Percentiles rank a stretch among this genome's conserved stretches.
phyloP scores from a whole-genome alignment of 1,140 invertebrate species.

The Campoletis sonorensis region DNA sequence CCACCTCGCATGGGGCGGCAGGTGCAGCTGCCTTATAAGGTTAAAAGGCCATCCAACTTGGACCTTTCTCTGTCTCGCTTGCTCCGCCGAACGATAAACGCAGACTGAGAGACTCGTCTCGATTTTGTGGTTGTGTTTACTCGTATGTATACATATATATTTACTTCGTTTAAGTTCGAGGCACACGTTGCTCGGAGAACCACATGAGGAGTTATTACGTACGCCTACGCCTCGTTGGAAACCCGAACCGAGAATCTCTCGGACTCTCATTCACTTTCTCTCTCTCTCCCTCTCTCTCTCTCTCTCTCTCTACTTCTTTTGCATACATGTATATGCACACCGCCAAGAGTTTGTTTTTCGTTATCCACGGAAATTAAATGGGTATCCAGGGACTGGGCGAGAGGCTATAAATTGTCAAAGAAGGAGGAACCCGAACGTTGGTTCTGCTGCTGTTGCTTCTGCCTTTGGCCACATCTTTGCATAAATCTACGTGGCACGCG shows the following conservation, averaged over 20 bases:
- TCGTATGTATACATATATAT: background rate
- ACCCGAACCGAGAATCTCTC: slow-evolving; percentile 39
- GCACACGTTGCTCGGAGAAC: slow-evolving; percentile 22
- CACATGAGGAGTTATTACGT: slow-evolving; percentile 49
- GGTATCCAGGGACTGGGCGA: slow-evolving; percentile 45
- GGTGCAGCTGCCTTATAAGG: slow-evolving; percentile 67
- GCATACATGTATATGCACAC: background rate
- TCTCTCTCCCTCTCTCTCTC: background rate
- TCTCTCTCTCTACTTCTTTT: background rate
- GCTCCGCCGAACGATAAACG: slow-evolving; percentile 39
- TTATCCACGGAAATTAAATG: slow-evolving; percentile 54
- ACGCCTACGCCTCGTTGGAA: slow-evolving; percentile 48
- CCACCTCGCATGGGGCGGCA: slow-evolving; percentile 59
- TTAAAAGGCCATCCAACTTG: slow-evolving; percentile 65
- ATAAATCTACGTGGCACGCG: slow-evolving; percentile 44
- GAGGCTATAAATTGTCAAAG: slow-evolving; percentile 49
- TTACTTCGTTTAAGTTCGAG: slow-evolving; percentile 23
- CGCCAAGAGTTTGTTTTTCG: slow-evolving; percentile 38
- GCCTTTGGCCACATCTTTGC: slow-evolving; percentile 35
- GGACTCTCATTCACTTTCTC: background rate
- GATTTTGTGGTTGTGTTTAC: background rate
- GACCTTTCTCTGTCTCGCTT: slow-evolving; percentile 20
- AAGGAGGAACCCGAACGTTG: slow-evolving; percentile 36
- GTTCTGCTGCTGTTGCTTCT: slow-evolving; percentile 28
- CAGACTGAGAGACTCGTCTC: slow-evolving; percentile 34